Percentiles rank a stretch among this genome's conserved stretches.
phyloP scores from a whole-genome alignment of 1,140 invertebrate genomes.

The Bilobella aurantiaca region DNA sequence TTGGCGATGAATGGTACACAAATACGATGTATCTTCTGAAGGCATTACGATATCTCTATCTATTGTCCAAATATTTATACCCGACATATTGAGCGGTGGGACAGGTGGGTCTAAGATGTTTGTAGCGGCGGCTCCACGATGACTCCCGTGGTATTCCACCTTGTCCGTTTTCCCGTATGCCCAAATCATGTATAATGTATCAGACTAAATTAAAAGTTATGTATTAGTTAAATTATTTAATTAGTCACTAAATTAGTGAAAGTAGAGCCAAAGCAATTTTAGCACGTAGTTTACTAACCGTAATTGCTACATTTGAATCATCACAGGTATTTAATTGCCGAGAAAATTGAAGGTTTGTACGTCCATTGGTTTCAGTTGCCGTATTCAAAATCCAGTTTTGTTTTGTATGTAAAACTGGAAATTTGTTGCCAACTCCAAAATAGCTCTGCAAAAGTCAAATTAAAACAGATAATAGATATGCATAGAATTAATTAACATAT shows the following conservation, averaged over 20 bases:
- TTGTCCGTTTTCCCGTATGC: constrained; percentile 42
- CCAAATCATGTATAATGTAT: constrained; percentile 55
- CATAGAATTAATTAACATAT: neutral
- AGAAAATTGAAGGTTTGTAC: constrained; percentile 56
- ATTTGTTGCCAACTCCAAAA: constrained; percentile 48
- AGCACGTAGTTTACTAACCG: too few relatives aligned
- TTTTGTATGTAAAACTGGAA: constrained; percentile 55
- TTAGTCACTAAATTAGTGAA: too few relatives aligned
- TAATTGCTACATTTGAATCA: constrained; percentile 20
- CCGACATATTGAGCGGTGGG: neutral
- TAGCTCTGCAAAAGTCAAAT: constrained; percentile 48
- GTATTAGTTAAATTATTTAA: too few relatives aligned
- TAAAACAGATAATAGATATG: neutral
- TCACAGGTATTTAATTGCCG: constrained; percentile 59
- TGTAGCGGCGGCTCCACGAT: neutral
- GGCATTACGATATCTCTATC: neutral
- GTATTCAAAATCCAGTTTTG: constrained; percentile 57
- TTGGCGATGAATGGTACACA: constrained; percentile 72
- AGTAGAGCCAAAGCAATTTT: too few relatives aligned
- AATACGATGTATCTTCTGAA: constrained; percentile 56
- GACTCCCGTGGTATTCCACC: neutral
- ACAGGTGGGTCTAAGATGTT: constrained; percentile 12
- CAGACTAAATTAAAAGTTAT: too few relatives aligned
- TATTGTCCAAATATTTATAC: neutral
- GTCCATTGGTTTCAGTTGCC: constrained; percentile 59